These are phyloP conservation scores for Leucoraja ocellata DNA, from an alignment of 2,797 vertebrate species.

Conservation along the genomic window DNA sequence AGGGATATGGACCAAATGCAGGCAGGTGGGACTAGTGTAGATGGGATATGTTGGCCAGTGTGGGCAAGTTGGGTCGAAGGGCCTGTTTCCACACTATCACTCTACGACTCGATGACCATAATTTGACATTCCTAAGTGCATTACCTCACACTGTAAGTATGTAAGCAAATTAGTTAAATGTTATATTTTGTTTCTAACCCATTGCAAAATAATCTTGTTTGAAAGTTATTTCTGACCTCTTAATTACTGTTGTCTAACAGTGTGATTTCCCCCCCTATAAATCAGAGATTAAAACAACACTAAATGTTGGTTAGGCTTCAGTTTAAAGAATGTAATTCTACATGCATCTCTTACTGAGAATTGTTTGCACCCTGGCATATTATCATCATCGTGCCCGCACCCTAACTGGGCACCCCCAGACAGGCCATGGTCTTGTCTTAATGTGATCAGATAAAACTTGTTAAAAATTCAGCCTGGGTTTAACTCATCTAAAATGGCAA, in stretches of 20 bases:
- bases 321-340: background rate
- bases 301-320: background rate
- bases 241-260: background rate
- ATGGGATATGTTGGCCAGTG: too few relatives aligned
- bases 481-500: background rate
- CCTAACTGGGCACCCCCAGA: background rate
- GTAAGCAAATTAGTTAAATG: constrained; percentile 18
- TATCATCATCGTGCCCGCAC: background rate
- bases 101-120: too few relatives aligned
- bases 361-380: background rate
- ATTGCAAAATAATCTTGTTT: background rate
- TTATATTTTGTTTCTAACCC: background rate
- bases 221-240: background rate
- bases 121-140: too few relatives aligned
- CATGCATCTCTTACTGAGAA: background rate
- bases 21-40: too few relatives aligned
- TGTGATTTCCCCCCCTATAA: background rate
- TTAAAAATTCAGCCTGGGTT: background rate
- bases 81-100: too few relatives aligned
- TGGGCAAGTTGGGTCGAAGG: too few relatives aligned
- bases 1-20: too few relatives aligned
- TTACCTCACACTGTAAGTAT: background rate
- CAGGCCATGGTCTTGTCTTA: background rate
- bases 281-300: background rate
- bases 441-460: background rate